Base-by-base conservation (phyloP, 1,140 invertebrate species). In the Lepidostoma basale region DNA sequence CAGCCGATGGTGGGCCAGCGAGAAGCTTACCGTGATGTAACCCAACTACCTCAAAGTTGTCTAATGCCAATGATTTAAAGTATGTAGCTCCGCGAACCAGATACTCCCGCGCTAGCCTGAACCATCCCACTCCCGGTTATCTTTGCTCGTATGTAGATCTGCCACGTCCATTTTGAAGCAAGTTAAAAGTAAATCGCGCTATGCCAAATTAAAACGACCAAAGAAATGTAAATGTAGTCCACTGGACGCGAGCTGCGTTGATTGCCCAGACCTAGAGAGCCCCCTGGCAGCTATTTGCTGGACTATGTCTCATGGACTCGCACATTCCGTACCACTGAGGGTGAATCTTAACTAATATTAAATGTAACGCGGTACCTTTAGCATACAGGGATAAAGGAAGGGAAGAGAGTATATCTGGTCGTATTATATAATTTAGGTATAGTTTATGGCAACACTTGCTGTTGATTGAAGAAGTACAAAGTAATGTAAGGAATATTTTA, bases 401-500 rank as follows among this genome's bases (percentile, higher is more conserved):
- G 42, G 25, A 45, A 62, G 58, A 44, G 25, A 30, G 60, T 64
- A 44, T 49, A 64, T 64, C 62, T 64, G 62, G 62, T 64, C 62
- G 42, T 64, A 64, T 36, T 44, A 18, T 63, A 49, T 62, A 16
- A 45, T 47, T 62, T 58, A 60, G 58, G 44, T 9, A 26, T 64
- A 64, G 62, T 64, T 52, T 64, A 56, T n/a, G 12, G 26, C 9
- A 28, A 28, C 25, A 56, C 3, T 10, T 44, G 16, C 16, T 44
- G 42, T 10, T n/a, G 25, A 64, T 52, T 64, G 62, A 64, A 25
- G 25, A 47, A 64, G 62, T 64, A 64, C 62, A 64, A 64, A 64
- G n/a, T 64, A 64, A 26, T 64, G 30, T 64, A 64, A 64, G 62
- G 54, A 47, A 64, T 49, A 26, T 64, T 64, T 64, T 64, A 64